These are phyloP conservation scores for Trypoxylon attenuatum DNA, from an alignment of 2,888 invertebrate species.

Conservation along the genomic window DNA sequence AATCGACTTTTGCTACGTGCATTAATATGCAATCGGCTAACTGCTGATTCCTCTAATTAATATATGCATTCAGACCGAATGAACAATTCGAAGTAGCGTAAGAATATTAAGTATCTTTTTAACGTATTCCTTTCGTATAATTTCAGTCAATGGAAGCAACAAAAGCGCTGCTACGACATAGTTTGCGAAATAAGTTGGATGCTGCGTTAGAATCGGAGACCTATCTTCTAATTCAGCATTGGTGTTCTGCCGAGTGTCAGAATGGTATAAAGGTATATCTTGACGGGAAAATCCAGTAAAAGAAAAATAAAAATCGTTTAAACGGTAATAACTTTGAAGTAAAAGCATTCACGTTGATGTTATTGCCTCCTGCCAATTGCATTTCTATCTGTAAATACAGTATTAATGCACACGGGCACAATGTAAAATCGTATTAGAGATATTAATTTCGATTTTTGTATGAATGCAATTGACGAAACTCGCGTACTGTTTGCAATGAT, in stretches of 20 bases:
- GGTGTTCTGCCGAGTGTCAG: conserved; percentile 85
- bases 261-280: conserved; percentile 72
- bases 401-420: conserved; percentile 3
- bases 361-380: conserved; percentile 17
- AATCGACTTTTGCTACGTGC: no score
- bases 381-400: conserved; percentile 2
- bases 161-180: conserved; percentile 78
- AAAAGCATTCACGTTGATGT: conserved; percentile 8
- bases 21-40: conserved; percentile 38
- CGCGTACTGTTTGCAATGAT: no score
- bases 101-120: neutral
- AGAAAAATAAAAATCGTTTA: no score
- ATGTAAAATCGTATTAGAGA: neutral
- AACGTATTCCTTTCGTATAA: conserved; percentile 38
- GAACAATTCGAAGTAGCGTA: neutral
- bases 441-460: neutral
- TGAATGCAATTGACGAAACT: neutral
- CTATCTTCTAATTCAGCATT: conserved; percentile 82
- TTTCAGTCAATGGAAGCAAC: conserved; percentile 81
- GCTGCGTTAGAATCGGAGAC: conserved; percentile 81
- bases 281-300: conserved; percentile 64
- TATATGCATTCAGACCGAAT: conserved; percentile 6
- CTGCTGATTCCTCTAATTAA: conserved; percentile 7
- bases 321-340: conserved; percentile 40
- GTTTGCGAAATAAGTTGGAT: conserved; percentile 78